Evolutionary conservation across 2,113 vertebrate genomes (phyloP), one percentile per base, ranked within the genome.

Genomic region (Apteryx owenii): DNA sequence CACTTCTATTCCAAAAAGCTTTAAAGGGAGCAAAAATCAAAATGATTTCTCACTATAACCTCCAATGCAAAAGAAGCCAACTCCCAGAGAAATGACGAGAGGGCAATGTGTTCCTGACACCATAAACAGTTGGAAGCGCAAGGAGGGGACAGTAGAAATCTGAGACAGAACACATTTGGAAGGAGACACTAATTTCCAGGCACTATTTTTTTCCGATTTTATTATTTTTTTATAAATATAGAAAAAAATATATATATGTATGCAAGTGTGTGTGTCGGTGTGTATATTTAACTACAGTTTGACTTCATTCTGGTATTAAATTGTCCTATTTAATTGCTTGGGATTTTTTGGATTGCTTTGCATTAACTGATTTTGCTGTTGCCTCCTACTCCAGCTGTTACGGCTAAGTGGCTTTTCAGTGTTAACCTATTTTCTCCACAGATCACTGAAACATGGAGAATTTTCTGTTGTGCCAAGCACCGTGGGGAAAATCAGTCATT

Each of bases 51-150:
- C 48, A 13, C 65, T 81, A n/a, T 53, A 46, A n/a, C 85, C 89
- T 94, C 93, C 42, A 8, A 25, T 89, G 95, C 83, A 50, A 60
- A 68, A 89, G 83, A 60, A 96, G 90, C 82, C 69, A 64, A 60
- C 78, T 79, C 87, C 76, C 83, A 62, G 60, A 81, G 81, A 31
- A n/a, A 38, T 0, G 2, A 15, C 11, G 29, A 81, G 88, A 91
- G 64, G n/a, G 42, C 0, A 12, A 17, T 5, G 11, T 7, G 6
- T 42, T 48, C 92, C 87, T 7, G 17, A 81, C 66, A 79, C 89
- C 69, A 19, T 0, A 9, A 76, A 91, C 21, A 85, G 78, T 7
- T 82, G 87, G 93, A 90, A 91, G 83, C 4, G 51, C 73, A 76
- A 12, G 81, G 73, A 72, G 0, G 7, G 53, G 50, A 62, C 64